Conservation (phyloP, 2,888 invertebrate species). For the Merodon equestris region DNA sequence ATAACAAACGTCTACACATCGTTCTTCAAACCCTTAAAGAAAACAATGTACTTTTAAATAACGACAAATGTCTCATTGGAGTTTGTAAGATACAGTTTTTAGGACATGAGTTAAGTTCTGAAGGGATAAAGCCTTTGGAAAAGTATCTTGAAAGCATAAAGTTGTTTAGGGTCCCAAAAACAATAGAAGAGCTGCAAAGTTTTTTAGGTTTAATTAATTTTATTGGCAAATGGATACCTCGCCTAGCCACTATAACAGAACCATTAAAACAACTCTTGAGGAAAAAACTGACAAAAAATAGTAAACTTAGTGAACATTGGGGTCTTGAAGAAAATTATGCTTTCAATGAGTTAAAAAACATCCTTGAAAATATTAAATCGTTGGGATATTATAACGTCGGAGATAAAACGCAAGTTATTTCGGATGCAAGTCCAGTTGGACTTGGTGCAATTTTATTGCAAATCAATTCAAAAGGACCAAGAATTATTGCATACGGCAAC, state of each 20-base stretch:
- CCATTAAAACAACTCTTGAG: slow-evolving; percentile 27
- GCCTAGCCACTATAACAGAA: slow-evolving; percentile 43
- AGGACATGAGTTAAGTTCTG: slow-evolving; percentile 70
- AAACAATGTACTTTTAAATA: slow-evolving; percentile 28
- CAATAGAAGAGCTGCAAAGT: slow-evolving; percentile 43
- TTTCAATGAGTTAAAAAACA: slow-evolving; percentile 27
- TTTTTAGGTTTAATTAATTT: slow-evolving; percentile 47
- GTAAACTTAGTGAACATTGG: slow-evolving; percentile 24
- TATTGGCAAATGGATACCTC: slow-evolving; percentile 40
- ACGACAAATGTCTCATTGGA: slow-evolving; percentile 25
- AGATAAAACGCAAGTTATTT: too few species aligned
- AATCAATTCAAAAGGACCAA: slow-evolving; percentile 52
- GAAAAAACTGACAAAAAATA: slow-evolving; percentile 27
- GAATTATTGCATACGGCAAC: slow-evolving; percentile 76
- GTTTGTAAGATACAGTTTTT: slow-evolving; percentile 70
- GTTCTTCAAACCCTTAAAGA: slow-evolving; percentile 19
- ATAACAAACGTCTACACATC: slow-evolving; percentile 22
- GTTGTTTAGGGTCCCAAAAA: slow-evolving; percentile 26
- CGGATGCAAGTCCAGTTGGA: too few species aligned
- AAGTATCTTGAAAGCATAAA: slow-evolving; percentile 35
- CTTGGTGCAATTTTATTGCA: too few species aligned
- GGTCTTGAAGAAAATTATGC: slow-evolving; percentile 13
- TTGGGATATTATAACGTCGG: too few species aligned
- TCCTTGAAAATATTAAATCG: slow-evolving; percentile 34
- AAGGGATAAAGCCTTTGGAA: slow-evolving; percentile 70